A percentile compares a stretch with the other conserved stretches of the same genome.
Conservation (phyloP, 2,797 vertebrate genomes). For the Ptychobarbus kaznakovi region DNA sequence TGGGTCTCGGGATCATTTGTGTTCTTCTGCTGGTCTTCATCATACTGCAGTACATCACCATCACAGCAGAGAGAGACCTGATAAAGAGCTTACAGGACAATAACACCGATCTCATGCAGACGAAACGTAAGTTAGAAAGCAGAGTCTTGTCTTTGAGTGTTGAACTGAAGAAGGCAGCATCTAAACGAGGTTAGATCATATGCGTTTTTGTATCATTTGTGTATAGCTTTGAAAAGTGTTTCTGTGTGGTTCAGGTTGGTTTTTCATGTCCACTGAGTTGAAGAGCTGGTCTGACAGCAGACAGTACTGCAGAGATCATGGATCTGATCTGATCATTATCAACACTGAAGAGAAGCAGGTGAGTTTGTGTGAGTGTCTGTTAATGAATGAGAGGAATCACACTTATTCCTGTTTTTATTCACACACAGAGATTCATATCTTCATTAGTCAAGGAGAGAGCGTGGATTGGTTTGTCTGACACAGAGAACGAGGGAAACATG, state of each 20-base stretch:
- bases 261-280: not conserved
- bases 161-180: fast-evolving
- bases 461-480: constrained; percentile 28
- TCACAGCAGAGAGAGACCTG: not conserved
- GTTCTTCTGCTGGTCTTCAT: no score
- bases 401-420: no score
- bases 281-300: constrained; percentile 8
- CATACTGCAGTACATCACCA: no score
- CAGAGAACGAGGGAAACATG: not conserved
- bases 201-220: not conserved
- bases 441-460: not conserved
- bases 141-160: fast-evolving
- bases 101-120: not conserved
- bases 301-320: not conserved
- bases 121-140: not conserved
- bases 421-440: not conserved
- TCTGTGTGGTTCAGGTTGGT: not conserved
- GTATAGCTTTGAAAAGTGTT: not conserved
- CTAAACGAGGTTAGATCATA: not conserved
- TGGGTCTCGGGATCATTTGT: no score
- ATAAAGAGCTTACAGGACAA: not conserved
- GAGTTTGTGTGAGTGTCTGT: no score
- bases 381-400: not conserved
- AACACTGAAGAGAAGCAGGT: constrained; percentile 25
- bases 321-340: constrained; percentile 11